These are phyloP conservation scores for Scomberomorus guttatus DNA, from an alignment of 2,797 vertebrate species.

Conservation along the genomic window DNA sequence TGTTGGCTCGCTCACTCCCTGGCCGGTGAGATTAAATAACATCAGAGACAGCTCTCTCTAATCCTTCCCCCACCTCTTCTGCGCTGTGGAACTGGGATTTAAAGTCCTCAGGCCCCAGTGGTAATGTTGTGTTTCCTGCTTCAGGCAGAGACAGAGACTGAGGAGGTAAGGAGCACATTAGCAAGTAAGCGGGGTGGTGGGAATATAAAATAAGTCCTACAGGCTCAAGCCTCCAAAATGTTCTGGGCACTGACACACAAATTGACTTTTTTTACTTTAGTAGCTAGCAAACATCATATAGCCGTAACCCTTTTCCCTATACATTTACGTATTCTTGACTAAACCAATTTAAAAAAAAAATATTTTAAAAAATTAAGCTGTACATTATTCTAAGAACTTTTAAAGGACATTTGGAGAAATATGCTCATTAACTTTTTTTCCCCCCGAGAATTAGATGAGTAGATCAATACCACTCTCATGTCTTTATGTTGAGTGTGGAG, in stretches of 20 bases:
- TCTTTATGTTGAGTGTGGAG: not conserved
- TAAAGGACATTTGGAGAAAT: too few relatives aligned
- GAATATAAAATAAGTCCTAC: constrained; percentile 19
- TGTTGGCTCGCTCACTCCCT: constrained; percentile 62
- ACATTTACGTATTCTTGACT: not conserved
- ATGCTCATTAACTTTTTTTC: too few relatives aligned
- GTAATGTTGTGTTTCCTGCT: constrained; percentile 67
- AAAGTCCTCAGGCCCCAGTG: constrained; percentile 69
- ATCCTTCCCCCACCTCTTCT: constrained; percentile 68
- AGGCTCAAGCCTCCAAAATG: not conserved
- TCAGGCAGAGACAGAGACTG: constrained; percentile 53
- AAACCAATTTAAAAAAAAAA: not conserved
- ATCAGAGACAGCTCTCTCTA: constrained; percentile 79
- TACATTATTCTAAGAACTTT: not conserved
- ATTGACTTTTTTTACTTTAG: not conserved
- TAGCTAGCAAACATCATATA: not conserved
- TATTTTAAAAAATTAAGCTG: not conserved
- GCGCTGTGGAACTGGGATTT: constrained; percentile 73
- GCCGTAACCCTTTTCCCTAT: not conserved
- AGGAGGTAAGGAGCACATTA: constrained; percentile 20
- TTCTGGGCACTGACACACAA: not conserved
- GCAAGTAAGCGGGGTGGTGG: constrained; percentile 17
- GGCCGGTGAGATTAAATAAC: constrained; percentile 84
- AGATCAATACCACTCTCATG: too few relatives aligned
- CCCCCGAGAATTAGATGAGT: too few relatives aligned